Percentiles rank a stretch among this genome's conserved stretches.
Conservation (phyloP, 2,113 vertebrate genomes). For the Plestiodon gilberti region DNA sequence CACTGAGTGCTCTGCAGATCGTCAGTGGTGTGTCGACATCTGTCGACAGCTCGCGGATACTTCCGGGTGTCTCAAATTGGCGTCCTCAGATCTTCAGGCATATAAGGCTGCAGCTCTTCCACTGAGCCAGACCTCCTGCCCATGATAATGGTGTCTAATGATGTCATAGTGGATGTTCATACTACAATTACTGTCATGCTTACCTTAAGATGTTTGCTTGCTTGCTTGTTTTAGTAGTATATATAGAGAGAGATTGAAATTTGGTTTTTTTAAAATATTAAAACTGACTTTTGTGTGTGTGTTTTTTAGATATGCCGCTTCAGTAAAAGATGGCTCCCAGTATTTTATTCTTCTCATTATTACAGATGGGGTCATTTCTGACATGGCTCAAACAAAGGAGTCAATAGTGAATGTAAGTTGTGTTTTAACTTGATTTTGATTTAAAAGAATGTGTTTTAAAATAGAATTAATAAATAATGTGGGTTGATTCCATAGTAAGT, state of each 20-base stretch:
- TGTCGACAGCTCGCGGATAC: too few species aligned
- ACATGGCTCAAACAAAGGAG: constrained; percentile 97
- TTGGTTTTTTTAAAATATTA: constrained; percentile 9
- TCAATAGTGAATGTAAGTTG: constrained; percentile 92
- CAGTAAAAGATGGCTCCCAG: constrained; percentile 94
- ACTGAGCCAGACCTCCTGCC: too few species aligned
- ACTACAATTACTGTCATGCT: constrained; percentile 6
- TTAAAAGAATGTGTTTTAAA: background rate
- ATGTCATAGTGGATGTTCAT: background rate
- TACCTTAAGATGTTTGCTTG: background rate
- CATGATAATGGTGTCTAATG: background rate
- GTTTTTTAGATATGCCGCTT: constrained; percentile 86
- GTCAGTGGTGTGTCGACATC: too few species aligned
- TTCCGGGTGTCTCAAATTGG: too few species aligned
- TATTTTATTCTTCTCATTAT: constrained; percentile 96
- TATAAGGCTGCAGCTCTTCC: too few species aligned
- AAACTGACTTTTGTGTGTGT: constrained; percentile 12
- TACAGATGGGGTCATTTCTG: constrained; percentile 95
- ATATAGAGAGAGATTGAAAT: background rate
- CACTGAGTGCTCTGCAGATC: too few species aligned
- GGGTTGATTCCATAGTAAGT: background rate
- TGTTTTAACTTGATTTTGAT: constrained; percentile 9
- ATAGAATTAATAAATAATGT: constrained; percentile 4
- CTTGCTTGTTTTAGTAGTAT: background rate
- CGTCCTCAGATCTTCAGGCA: too few species aligned